Evolutionary conservation across 2,797 vertebrate genomes (phyloP), one percentile per base, ranked within the genome.

Genomic region (Cynodonichthys magdalenae): DNA sequence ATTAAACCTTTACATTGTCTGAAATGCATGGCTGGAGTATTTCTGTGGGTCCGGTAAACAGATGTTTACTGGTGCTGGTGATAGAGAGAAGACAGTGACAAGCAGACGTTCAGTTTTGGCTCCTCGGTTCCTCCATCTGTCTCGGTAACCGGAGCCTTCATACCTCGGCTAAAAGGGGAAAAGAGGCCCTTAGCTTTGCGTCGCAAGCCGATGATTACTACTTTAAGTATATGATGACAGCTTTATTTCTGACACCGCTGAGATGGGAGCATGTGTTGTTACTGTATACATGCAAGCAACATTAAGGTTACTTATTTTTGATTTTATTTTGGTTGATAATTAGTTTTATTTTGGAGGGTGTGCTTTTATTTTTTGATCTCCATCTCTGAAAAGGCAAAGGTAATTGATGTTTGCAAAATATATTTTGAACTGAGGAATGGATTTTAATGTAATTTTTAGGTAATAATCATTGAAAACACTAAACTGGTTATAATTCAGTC

Each of bases 111-210:
- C 65, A 60, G 17, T 24, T 44, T 70, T 63, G 63, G 57, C 72
- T 74, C 57, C 60, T 74, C 58, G 15, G 11, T 24, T 45, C 48
- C 36, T 65, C 72, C 75, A 71, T 83, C 80, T 75, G 74, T 65
- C 71, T 48, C 34, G 65, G 83, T 78, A 88, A 90, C 74, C 3
- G 24, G 63, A 86, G 71, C 65, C 59, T 28, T 69, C 79, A 62
- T 74, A 71, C 75, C 74, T 74, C 15, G 29, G 67, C 83, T 86
- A 86, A 82, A 89, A 75, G 52, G 29, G 54, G 71, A 59, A 82
- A 89, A 75, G 52, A 29, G 54, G 71, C 56, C 55, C 19, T 61
- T 53, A 28, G 68, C 70, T 74, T 65, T 27, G 64, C 71, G 59
- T 53, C 54, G 60, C 39, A 69, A 42, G 68, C 77, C 34, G 70